phyloP scores from a whole-genome alignment of 2,797 vertebrate species.

The Otolemur crassicaudatus region DNA sequence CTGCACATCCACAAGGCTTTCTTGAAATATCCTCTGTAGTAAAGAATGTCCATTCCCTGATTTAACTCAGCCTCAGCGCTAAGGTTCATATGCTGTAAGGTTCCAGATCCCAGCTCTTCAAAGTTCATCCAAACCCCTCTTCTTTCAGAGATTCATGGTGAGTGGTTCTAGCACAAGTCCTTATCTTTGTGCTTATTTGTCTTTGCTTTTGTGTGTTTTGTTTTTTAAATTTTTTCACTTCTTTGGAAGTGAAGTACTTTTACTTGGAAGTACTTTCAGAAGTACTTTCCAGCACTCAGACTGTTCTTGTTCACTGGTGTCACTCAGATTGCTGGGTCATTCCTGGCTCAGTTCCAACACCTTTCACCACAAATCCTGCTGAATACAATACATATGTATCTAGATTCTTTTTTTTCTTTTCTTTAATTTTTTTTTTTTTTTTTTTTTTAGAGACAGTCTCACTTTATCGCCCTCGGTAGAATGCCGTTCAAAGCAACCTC shows the following conservation, averaged over 20 bases:
- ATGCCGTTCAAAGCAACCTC: too few relatives aligned
- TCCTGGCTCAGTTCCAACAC: neutral
- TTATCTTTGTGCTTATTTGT: neutral
- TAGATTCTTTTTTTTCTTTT: neutral
- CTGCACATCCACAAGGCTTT: neutral
- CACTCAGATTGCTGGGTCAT: neutral
- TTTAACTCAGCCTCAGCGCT: neutral
- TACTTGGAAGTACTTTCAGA: neutral
- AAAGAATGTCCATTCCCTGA: neutral
- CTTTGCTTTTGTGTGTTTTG: too few relatives aligned
- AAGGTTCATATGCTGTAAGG: neutral
- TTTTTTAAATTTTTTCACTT: too few relatives aligned
- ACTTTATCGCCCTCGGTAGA: too few relatives aligned
- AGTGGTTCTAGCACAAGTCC: too few relatives aligned
- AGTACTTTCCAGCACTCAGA: neutral
- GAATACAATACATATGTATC: neutral
- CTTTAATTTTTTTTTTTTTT: too few relatives aligned
- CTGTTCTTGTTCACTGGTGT: neutral
- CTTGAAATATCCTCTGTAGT: neutral
- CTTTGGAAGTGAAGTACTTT: too few relatives aligned
- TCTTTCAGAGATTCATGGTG: neutral
- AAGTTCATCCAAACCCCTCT: neutral
- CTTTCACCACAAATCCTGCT: neutral
- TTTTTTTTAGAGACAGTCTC: too few relatives aligned
- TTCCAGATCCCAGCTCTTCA: neutral